These are phyloP conservation scores for Excalfactoria chinensis DNA, from an alignment of 2,113 vertebrate species.

Conservation along the genomic window DNA sequence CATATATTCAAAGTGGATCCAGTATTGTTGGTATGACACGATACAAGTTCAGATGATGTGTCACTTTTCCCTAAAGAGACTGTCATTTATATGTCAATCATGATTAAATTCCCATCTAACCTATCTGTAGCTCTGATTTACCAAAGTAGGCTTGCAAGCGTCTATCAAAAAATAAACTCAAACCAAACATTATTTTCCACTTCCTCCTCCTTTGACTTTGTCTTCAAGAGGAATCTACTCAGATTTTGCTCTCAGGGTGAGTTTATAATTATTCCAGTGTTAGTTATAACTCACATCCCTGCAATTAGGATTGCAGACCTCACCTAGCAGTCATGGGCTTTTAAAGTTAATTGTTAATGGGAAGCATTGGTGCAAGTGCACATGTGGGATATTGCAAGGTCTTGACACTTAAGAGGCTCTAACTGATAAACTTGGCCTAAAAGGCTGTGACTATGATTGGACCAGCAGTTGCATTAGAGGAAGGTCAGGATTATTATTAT, in stretches of 20 bases:
- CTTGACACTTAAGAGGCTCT: neutral
- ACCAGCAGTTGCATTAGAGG: neutral
- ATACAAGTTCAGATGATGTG: slow-evolving; percentile 15
- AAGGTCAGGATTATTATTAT: neutral
- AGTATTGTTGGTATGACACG: neutral
- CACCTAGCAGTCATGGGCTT: neutral
- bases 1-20: neutral
- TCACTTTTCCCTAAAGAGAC: slow-evolving; percentile 20
- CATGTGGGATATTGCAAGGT: neutral
- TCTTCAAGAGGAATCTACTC: neutral
- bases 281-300: neutral
- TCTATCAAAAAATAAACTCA: neutral
- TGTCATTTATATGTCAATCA: slow-evolving; percentile 26
- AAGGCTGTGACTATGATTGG: neutral
- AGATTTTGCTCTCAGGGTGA: neutral
- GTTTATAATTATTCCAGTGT: neutral
- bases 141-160: neutral
- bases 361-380: neutral
- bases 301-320: neutral
- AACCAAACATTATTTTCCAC: neutral
- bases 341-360: neutral
- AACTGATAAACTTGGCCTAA: neutral
- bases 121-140: slow-evolving; percentile 28
- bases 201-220: neutral
- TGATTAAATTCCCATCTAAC: slow-evolving; percentile 27